These are phyloP conservation scores for Megaceryle alcyon DNA, from an alignment of 2,797 vertebrate genomes.

Conservation along the genomic window DNA sequence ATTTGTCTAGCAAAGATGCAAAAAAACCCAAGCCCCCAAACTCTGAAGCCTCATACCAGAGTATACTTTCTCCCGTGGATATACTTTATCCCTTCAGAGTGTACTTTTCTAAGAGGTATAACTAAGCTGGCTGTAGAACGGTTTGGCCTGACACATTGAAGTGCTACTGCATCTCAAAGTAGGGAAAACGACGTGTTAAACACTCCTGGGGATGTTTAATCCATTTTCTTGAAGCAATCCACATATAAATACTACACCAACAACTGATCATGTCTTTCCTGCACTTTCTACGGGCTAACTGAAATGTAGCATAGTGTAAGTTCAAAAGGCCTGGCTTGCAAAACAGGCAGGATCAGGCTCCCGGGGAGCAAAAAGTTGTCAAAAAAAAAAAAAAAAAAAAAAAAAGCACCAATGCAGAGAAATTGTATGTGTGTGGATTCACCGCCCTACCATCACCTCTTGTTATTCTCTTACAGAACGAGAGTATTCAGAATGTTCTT, in stretches of 20 bases:
- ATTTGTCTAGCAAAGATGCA: not conserved
- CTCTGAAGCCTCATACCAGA: not conserved
- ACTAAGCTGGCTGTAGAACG: not conserved
- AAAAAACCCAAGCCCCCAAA: not conserved
- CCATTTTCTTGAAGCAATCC: not conserved
- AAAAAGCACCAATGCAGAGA: not conserved
- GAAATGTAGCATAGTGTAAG: not conserved
- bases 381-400: not conserved
- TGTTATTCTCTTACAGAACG: not conserved
- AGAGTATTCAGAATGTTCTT: not conserved
- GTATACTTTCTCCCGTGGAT: not conserved
- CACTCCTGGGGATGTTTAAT: not conserved
- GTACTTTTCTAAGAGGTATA: not conserved
- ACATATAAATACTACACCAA: not conserved
- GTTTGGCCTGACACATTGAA: not conserved
- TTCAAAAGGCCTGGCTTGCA: not conserved
- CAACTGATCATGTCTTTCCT: not conserved
- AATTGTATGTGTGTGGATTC: not conserved
- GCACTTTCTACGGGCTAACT: not conserved
- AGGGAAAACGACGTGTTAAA: not conserved
- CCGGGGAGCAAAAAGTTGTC: not conserved
- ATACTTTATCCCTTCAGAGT: not conserved
- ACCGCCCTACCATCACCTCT: fast-evolving
- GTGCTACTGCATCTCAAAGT: not conserved
- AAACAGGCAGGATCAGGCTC: not conserved